Evolutionary conservation across 2,888 invertebrate species (phyloP), one percentile per base, ranked within the genome.

Genomic region (Spisula subtruncata): DNA sequence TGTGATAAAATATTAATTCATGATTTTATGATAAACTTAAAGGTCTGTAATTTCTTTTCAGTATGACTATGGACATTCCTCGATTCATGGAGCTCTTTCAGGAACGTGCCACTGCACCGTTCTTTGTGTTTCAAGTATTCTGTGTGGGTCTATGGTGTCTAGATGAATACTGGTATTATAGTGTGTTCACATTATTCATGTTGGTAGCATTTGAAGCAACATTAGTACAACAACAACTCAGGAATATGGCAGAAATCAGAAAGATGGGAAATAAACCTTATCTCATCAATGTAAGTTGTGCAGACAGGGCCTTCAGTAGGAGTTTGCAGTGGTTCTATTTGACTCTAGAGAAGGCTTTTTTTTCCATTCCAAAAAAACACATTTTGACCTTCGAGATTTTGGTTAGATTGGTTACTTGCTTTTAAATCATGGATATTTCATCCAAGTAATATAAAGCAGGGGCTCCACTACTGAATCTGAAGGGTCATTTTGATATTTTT

Each of bases 71-170:
- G 98, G 98, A 99, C 89, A 98, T 99, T 29, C 99, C 99, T 0
- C 98, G 99, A 97, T 99, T 99, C 96, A 98, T 98, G 97, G 99
- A 99, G 97, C 97, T 99, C 29, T 99, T 99, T 96, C 98, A 98
- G 95, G 99, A 99, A 97, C 97, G 99, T 94, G 99, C 99, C 0
- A 99, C 99, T 0, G 99, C 99, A 0, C 99, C 99, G 1, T 99
- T 99, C 97, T 99, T 99, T 97, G 99, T 99, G 8, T 99, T 99
- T 97, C 99, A 99, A 98, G 99, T 99, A 89, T 99, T 99, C 97
- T 99, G 99, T 96, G 99, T 99, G 81, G 98, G 98, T 18, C 97
- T 99, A 2, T 99, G 99, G 99, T 99, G 99, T 97, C 97, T 99
- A 93, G 99, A 99, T 96, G 99, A 99, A 96, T 99, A 99, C 97